These are phyloP conservation scores for Anodontia alba DNA, from an alignment of 2,888 invertebrate genomes.

Conservation along the genomic window DNA sequence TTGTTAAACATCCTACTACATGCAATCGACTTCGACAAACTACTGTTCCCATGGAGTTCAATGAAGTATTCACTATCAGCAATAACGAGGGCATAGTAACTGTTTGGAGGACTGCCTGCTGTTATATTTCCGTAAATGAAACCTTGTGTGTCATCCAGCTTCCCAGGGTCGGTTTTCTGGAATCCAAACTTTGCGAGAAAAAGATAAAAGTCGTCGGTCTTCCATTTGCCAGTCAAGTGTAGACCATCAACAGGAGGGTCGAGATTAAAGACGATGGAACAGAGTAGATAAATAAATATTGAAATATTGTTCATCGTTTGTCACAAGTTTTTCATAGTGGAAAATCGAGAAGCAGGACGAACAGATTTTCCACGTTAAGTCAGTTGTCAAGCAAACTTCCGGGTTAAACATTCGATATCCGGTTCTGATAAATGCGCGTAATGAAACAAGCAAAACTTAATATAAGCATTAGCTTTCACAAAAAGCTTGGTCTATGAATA, in stretches of 20 bases:
- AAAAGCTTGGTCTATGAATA: too few species aligned
- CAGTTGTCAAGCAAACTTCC: slow-evolving; percentile 19
- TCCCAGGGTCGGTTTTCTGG: slow-evolving; percentile 96
- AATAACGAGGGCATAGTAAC: slow-evolving; percentile 93
- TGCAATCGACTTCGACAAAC: slow-evolving; percentile 86
- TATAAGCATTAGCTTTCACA: too few species aligned
- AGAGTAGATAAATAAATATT: neutral
- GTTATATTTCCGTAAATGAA: slow-evolving; percentile 98
- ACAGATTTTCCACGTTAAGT: neutral
- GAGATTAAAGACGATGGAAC: neutral
- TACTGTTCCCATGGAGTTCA: slow-evolving; percentile 94
- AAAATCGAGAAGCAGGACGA: neutral
- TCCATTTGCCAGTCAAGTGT: slow-evolving; percentile 83
- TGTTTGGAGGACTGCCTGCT: slow-evolving; percentile 85
- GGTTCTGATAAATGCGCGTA: neutral
- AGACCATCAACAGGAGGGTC: slow-evolving; percentile 50
- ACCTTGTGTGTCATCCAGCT: slow-evolving; percentile 94
- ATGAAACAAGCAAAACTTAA: too few species aligned
- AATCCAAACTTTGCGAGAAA: slow-evolving; percentile 98
- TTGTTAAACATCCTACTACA: slow-evolving; percentile 95
- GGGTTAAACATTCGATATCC: neutral
- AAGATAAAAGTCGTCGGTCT: slow-evolving; percentile 88
- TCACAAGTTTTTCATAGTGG: neutral
- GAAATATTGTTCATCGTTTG: neutral
- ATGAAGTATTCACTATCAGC: slow-evolving; percentile 95